phyloP scores from a whole-genome alignment of 1,140 invertebrate species.

The Rhopalosiphum padi region DNA sequence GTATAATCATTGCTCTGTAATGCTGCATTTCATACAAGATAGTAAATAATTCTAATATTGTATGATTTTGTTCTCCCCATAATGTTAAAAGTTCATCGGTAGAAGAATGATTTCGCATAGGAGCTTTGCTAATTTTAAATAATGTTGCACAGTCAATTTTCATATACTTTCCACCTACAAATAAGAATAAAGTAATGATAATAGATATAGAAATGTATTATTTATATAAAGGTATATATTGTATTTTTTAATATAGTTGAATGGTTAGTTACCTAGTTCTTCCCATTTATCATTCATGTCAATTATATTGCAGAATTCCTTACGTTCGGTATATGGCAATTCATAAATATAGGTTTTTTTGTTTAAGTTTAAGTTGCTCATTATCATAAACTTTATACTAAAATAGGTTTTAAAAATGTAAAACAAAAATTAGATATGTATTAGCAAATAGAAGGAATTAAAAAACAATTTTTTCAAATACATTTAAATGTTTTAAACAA shows the following conservation, averaged over 20 bases:
- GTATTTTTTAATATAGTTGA: not conserved
- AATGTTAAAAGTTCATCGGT: conserved; percentile 76
- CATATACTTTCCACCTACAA: conserved; percentile 66
- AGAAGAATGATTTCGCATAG: conserved; percentile 70
- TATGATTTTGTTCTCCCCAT: conserved; percentile 84
- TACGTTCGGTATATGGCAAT: conserved; percentile 73
- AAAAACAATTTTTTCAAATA: not conserved
- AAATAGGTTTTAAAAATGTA: not conserved
- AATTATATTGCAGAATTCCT: conserved; percentile 76
- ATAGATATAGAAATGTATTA: not conserved
- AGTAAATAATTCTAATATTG: conserved; percentile 77
- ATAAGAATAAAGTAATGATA: conserved; percentile 48
- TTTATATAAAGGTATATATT: not conserved
- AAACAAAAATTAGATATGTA: not conserved
- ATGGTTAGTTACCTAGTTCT: conserved; percentile 68
- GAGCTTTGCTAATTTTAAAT: conserved; percentile 65
- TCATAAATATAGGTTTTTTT: conserved; percentile 66
- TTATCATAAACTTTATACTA: not conserved
- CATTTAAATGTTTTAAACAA: not conserved
- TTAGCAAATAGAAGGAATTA: not conserved
- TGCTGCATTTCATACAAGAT: conserved; percentile 76
- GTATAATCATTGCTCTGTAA: conserved; percentile 73
- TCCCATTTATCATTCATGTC: conserved; percentile 82
- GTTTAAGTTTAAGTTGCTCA: not conserved
- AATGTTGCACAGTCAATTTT: conserved; percentile 66